Percentiles rank a stretch among this genome's conserved stretches.
Conservation (phyloP, 2,888 invertebrate genomes). For the Apomyelois bistriatella region DNA sequence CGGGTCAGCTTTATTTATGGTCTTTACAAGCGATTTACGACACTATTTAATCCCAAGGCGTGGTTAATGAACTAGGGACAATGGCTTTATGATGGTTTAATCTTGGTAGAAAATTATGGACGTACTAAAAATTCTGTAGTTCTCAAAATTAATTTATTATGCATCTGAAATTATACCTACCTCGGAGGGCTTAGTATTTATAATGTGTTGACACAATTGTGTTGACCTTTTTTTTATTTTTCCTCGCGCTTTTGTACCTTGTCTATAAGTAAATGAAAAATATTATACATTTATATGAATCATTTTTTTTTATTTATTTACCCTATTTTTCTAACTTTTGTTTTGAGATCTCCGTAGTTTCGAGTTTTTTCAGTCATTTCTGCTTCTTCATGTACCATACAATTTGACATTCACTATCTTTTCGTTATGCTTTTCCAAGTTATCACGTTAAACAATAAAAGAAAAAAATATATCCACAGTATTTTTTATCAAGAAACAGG, state of each 20-base stretch:
- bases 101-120: constrained; percentile 25
- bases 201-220: background rate
- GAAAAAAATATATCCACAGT: background rate
- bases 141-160: background rate
- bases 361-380: too few relatives aligned
- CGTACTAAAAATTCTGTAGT: constrained; percentile 3
- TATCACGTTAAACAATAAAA: too few relatives aligned
- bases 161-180: constrained; percentile 1
- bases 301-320: too few relatives aligned
- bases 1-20: constrained; percentile 46
- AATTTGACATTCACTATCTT: too few relatives aligned
- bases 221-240: background rate
- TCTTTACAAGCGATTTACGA: constrained; percentile 36
- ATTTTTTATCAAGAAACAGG: background rate
- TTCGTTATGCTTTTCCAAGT: too few relatives aligned
- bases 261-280: too few relatives aligned
- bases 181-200: background rate
- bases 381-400: too few relatives aligned
- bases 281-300: too few relatives aligned
- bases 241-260: too few relatives aligned
- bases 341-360: too few relatives aligned
- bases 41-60: constrained; percentile 37
- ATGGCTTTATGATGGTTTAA: constrained; percentile 34
- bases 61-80: constrained; percentile 32
- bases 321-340: too few relatives aligned